Evolutionary conservation across 2,888 invertebrate genomes (phyloP).

Genomic region (Metopia argyrocephala): DNA sequence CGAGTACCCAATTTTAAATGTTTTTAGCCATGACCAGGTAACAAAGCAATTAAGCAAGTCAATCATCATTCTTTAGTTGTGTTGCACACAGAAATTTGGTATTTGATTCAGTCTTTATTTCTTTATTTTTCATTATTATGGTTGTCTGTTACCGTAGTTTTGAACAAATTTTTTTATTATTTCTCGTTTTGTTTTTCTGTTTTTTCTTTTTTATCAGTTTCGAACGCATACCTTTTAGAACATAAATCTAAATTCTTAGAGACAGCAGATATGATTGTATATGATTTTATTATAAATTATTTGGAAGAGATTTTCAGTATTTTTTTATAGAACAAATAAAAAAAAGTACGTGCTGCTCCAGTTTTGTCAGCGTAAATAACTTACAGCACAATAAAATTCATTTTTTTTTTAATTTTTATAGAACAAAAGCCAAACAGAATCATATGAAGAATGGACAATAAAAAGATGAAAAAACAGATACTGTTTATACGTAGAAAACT

Average conservation of each 20-base stretch:
- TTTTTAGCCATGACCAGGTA: slow-evolving; percentile 68
- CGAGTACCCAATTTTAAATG: not conserved
- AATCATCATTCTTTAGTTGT: slow-evolving; percentile 50
- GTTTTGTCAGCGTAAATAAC: slow-evolving; percentile 30
- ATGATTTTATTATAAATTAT: slow-evolving; percentile 35
- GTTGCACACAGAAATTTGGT: slow-evolving; percentile 35
- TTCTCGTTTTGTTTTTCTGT: too few species aligned
- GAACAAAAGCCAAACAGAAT: not conserved
- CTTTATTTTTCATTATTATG: not conserved
- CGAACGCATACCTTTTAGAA: slow-evolving; percentile 20
- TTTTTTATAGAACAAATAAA: slow-evolving; percentile 25
- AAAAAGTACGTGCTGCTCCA: slow-evolving; percentile 49
- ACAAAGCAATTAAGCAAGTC: slow-evolving; percentile 65
- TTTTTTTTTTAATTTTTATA: too few species aligned
- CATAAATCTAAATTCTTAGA: slow-evolving; percentile 48
- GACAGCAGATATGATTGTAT: slow-evolving; percentile 6
- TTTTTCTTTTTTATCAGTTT: slow-evolving; percentile 18
- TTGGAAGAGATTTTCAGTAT: slow-evolving; percentile 52
- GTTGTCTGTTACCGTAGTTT: not conserved
- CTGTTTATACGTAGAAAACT: not conserved
- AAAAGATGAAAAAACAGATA: not conserved
- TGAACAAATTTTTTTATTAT: not conserved
- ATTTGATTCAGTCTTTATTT: not conserved
- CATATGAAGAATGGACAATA: slow-evolving; percentile 18
- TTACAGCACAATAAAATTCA: not conserved